Base-by-base conservation (phyloP, 2,888 invertebrate genomes). In the Sinhomidia bicolor region DNA sequence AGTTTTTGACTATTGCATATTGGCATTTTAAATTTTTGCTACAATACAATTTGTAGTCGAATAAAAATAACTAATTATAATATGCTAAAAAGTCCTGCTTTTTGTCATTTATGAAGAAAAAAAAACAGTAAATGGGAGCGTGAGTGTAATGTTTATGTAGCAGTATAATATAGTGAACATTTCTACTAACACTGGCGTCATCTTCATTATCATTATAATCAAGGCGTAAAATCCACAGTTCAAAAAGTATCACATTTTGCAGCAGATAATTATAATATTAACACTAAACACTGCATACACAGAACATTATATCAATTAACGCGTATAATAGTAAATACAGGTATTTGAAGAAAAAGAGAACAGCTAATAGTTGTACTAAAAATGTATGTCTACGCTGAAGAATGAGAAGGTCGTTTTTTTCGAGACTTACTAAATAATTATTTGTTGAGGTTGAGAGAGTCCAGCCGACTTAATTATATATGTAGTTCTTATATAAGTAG, bases 211-310 rank as follows among this genome's bases (percentile, higher is more conserved):
- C 23, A 47, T 44, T 44, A 44, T 14, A 12, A 23, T 41, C 62
- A 76, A 78, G 84, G 84, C 84, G 26, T 76, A 78, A 26, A 65
- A 85, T 79, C 74, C 68, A 54, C 17, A 51, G 68, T 57, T 74
- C 26, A 36, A 79, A 85, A 85, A 51, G 74, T 86, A 86, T 86
- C 85, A 86, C 85, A 86, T 44, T 68, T 54, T 78, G 32, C n/a
- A n/a, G n/a, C n/a, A n/a, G n/a, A n/a, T n/a, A n/a, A n/a, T n/a
- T n/a, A n/a, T 41, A 47, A 36, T 44, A 85, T 20, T 62, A 85
- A 79, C 85, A 65, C 65, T 54, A 85, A 60, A 78, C 2, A 41
- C 41, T 20, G 9, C 57, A 47, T n/a, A n/a, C n/a, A 26, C 29
- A 62, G 29, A 29, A 71, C 44, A 23, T n/a, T n/a, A 44, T 36